Conservation (phyloP, 2,797 vertebrate species). For the Bradypodion pumilum region DNA sequence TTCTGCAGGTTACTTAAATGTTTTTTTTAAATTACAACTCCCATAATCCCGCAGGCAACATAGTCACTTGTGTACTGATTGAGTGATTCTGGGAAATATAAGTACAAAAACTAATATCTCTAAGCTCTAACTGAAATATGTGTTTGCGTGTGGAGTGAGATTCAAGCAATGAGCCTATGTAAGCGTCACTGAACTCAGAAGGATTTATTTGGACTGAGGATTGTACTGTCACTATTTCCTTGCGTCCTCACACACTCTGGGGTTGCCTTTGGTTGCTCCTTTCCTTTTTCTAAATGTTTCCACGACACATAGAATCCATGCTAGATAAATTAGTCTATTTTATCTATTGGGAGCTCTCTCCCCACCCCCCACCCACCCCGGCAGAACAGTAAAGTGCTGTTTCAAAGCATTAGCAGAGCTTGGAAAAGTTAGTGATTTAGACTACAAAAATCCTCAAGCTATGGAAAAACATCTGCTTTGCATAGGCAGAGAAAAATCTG, state of each 20-base stretch:
- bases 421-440: too few species aligned
- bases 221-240: not conserved
- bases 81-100: too few species aligned
- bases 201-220: not conserved
- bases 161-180: not conserved
- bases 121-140: too few species aligned
- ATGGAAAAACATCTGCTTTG: too few species aligned
- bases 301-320: not conserved
- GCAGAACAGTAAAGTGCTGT: not conserved
- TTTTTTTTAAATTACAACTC: too few species aligned
- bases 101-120: too few species aligned
- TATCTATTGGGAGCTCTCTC: not conserved
- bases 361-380: too few species aligned
- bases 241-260: not conserved
- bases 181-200: not conserved
- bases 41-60: too few species aligned
- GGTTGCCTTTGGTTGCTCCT: not conserved
- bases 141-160: not conserved
- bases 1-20: too few species aligned
- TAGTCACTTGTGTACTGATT: too few species aligned
- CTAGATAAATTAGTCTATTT: not conserved
- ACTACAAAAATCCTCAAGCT: too few species aligned
- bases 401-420: not conserved
- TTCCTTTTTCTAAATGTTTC: not conserved
- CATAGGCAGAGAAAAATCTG: too few species aligned